These are phyloP conservation scores for Drosophila oshimai DNA, from an alignment of 1,140 invertebrate species.

Conservation along the genomic window DNA sequence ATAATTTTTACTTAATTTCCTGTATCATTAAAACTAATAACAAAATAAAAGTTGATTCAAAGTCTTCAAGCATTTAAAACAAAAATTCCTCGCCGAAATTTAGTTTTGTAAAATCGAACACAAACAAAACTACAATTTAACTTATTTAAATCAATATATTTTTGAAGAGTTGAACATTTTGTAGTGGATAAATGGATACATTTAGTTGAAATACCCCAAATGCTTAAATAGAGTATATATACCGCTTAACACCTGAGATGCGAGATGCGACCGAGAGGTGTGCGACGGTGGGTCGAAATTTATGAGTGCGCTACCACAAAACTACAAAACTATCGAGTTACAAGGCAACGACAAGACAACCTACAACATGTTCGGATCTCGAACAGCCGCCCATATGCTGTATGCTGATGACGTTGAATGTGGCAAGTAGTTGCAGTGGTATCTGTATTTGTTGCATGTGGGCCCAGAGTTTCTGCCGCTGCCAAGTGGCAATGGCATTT, in stretches of 20 bases:
- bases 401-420: conserved; percentile 66
- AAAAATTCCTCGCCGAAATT: too few species aligned
- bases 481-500: conserved; percentile 65
- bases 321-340: conserved; percentile 77
- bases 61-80: too few species aligned
- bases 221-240: conserved; percentile 10
- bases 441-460: neutral
- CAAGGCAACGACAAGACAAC: conserved; percentile 78
- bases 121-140: too few species aligned
- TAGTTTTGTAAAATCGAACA: too few species aligned
- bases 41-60: too few species aligned
- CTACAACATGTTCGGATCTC: conserved; percentile 71
- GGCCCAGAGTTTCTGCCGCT: conserved; percentile 2
- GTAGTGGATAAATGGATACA: too few species aligned
- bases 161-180: too few species aligned
- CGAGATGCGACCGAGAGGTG: conserved; percentile 48
- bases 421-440: conserved; percentile 41
- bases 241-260: conserved; percentile 73
- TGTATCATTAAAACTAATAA: too few species aligned
- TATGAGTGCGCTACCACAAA: conserved; percentile 80
- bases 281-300: conserved; percentile 49
- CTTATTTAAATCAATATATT: too few species aligned
- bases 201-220: neutral
- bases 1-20: too few species aligned
- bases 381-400: conserved; percentile 63